Conservation (phyloP, 2,113 vertebrate genomes). For the Thamnophis sirtalis region DNA sequence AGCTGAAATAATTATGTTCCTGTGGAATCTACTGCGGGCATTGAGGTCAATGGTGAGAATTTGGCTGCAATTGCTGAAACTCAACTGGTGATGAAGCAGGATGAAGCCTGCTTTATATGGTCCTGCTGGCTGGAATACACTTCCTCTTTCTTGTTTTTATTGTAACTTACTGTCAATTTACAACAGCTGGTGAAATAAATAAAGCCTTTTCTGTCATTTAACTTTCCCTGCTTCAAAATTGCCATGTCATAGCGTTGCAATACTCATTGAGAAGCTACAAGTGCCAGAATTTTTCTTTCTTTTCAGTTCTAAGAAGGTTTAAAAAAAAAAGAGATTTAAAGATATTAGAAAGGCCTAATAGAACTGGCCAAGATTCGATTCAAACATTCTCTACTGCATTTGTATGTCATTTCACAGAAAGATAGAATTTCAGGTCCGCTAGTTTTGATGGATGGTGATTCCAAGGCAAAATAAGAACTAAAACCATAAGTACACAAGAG, state of each 20-base stretch:
- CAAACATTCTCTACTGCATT: neutral
- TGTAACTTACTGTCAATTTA: neutral
- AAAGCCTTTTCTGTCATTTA: neutral
- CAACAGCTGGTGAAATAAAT: neutral
- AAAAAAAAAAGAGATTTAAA: neutral
- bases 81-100: neutral
- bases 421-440: neutral
- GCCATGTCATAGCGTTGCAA: neutral
- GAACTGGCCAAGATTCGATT: neutral
- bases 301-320: neutral
- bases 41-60: neutral
- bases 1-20: neutral
- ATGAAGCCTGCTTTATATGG: neutral
- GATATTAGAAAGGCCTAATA: neutral
- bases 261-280: neutral
- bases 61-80: neutral
- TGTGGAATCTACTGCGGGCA: neutral
- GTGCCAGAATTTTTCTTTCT: neutral
- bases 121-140: neutral
- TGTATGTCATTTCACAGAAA: neutral
- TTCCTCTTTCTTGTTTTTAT: neutral
- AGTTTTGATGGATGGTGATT: neutral
- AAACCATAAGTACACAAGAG: neutral
- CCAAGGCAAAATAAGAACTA: neutral
- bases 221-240: neutral